Evolutionary conservation across 37 sponge, comb jelly and placozoan genomes (phyloP).

Genomic region (Crambe crambe): DNA sequence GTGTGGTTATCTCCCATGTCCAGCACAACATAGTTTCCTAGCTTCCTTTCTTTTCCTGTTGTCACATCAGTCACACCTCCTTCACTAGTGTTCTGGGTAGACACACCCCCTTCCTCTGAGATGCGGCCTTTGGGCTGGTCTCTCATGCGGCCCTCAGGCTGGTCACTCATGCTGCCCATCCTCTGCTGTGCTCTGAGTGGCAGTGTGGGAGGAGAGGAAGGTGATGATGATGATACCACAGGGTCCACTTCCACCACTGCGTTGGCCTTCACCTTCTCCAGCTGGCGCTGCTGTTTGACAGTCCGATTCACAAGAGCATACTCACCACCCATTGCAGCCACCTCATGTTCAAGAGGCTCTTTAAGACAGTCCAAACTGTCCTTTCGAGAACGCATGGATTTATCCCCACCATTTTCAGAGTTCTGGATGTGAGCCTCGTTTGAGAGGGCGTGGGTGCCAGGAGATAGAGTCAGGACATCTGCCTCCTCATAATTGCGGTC

Average conservation of each 20-base stretch:
- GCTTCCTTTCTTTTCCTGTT: no score
- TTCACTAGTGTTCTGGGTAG: background rate
- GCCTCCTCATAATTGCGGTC: constrained; percentile 9
- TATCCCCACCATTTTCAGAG: background rate
- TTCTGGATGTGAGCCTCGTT: background rate
- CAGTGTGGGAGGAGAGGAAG: background rate
- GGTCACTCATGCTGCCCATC: background rate
- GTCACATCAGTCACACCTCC: no score
- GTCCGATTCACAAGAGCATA: background rate
- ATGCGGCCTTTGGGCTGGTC: no score
- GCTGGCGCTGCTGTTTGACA: background rate
- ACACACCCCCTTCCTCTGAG: background rate
- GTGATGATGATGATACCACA: background rate
- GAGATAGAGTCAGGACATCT: background rate
- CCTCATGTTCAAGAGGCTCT: background rate
- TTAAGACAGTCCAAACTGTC: background rate
- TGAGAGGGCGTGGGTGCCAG: background rate
- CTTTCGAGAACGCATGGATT: background rate
- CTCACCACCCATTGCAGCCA: background rate
- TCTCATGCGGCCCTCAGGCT: background rate
- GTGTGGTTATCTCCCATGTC: background rate
- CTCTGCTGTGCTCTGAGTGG: background rate
- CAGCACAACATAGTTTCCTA: background rate
- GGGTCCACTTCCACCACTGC: background rate
- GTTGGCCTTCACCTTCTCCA: background rate